phyloP scores from a whole-genome alignment of 2,888 invertebrate species.

The Polyploca ridens region DNA sequence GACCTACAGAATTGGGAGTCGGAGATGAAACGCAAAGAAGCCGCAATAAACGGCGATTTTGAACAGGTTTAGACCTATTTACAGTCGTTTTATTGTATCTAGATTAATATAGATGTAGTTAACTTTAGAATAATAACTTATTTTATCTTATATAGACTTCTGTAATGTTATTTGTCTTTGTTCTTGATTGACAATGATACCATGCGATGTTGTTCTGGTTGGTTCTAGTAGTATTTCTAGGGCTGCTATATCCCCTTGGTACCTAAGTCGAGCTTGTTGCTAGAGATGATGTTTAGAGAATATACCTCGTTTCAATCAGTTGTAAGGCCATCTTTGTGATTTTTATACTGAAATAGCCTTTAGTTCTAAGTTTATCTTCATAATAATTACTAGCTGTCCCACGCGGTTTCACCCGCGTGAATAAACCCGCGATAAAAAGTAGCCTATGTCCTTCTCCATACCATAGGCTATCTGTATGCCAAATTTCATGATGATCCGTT shows the following conservation, averaged over 20 bases:
- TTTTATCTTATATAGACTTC: neutral
- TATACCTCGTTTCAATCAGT: neutral
- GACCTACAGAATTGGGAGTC: conserved; percentile 90
- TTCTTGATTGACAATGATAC: neutral
- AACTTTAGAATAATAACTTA: conserved; percentile 11
- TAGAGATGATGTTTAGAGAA: neutral
- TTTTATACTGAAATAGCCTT: too few species aligned
- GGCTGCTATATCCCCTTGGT: neutral
- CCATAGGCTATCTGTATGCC: too few species aligned
- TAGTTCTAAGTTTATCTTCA: too few species aligned
- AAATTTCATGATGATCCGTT: too few species aligned
- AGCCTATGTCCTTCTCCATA: too few species aligned
- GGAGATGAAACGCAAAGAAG: conserved; percentile 90
- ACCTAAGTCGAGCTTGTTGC: neutral
- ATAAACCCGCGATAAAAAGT: too few species aligned
- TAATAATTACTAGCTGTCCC: too few species aligned
- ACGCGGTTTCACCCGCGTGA: too few species aligned
- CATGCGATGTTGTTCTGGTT: neutral
- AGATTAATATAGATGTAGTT: conserved; percentile 15
- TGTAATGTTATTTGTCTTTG: neutral
- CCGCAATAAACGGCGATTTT: conserved; percentile 77
- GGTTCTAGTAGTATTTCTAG: neutral
- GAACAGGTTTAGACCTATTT: conserved; percentile 75
- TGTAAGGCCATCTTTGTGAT: neutral
- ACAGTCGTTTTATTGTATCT: conserved; percentile 39